phyloP scores from a whole-genome alignment of 2,888 invertebrate species.

The Dexiosoma caninum region DNA sequence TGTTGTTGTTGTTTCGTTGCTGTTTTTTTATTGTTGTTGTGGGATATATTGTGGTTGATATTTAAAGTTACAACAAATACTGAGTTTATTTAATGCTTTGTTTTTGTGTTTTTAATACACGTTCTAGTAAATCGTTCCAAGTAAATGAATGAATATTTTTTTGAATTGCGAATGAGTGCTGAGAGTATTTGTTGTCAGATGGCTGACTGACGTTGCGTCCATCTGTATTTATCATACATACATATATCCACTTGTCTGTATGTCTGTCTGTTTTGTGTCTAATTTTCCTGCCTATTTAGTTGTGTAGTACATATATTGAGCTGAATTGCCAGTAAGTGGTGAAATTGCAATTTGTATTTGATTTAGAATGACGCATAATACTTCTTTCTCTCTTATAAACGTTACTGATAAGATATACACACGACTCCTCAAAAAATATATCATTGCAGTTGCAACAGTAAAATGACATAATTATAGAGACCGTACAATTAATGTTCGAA shows the following conservation, averaged over 20 bases:
- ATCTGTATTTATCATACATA: constrained; percentile 13
- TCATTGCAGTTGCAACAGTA: no score
- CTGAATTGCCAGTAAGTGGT: constrained; percentile 35
- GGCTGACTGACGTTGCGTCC: constrained; percentile 11
- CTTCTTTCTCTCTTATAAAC: constrained; percentile 42
- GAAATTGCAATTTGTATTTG: constrained; percentile 63
- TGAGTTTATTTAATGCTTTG: constrained; percentile 24
- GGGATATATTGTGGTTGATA: neutral
- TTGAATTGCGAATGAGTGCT: neutral
- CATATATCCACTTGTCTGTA: constrained; percentile 3
- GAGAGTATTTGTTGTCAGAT: neutral
- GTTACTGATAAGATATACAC: constrained; percentile 49
- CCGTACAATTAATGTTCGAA: neutral
- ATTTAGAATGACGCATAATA: constrained; percentile 59
- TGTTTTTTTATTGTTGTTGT: neutral
- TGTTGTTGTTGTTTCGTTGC: neutral
- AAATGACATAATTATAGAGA: neutral
- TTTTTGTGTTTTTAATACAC: no score
- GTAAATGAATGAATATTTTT: constrained; percentile 44
- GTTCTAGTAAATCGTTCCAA: constrained; percentile 36
- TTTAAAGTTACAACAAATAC: constrained; percentile 7
- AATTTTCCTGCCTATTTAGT: constrained; percentile 7
- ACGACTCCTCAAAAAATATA: neutral
- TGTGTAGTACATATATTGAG: constrained; percentile 6
- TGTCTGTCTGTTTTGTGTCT: neutral